Evolutionary conservation across 2,797 vertebrate genomes (phyloP).

Genomic region (Esox masquinongy): DNA sequence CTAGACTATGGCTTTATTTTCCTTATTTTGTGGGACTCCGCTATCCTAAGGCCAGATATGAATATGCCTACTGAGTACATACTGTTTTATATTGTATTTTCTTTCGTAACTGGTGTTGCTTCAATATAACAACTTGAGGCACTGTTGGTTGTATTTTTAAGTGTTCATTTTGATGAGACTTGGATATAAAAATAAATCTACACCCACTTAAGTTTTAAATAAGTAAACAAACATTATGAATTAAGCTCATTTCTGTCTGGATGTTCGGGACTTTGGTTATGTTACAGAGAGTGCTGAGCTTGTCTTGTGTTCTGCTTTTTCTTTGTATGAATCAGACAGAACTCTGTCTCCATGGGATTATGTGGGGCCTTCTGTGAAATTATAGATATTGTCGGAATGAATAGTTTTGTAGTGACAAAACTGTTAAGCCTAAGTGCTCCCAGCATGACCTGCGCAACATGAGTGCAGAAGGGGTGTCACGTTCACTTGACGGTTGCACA

Average conservation of each 20-base stretch:
- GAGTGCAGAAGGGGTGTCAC: too few relatives aligned
- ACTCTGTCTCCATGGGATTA: too few relatives aligned
- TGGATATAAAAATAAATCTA: background rate
- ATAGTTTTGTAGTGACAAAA: too few relatives aligned
- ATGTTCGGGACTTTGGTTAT: background rate
- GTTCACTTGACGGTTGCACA: too few relatives aligned
- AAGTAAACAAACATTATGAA: background rate
- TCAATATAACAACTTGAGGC: background rate
- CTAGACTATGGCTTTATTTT: background rate
- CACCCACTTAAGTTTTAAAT: background rate
- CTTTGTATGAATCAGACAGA: background rate
- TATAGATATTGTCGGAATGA: too few relatives aligned
- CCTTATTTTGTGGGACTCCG: background rate
- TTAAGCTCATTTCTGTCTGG: background rate
- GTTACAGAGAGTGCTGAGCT: background rate
- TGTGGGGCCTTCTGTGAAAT: too few relatives aligned
- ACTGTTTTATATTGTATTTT: slow-evolving; percentile 7
- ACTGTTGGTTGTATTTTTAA: background rate
- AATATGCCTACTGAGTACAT: background rate
- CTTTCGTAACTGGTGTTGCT: background rate
- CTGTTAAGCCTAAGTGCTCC: too few relatives aligned
- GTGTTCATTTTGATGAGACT: background rate
- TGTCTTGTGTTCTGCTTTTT: background rate
- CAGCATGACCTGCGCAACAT: too few relatives aligned
- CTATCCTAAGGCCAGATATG: background rate